Percentiles rank a stretch among this genome's conserved stretches.
Conservation (phyloP, 2,888 invertebrate genomes). For the Candidula unifasciata region DNA sequence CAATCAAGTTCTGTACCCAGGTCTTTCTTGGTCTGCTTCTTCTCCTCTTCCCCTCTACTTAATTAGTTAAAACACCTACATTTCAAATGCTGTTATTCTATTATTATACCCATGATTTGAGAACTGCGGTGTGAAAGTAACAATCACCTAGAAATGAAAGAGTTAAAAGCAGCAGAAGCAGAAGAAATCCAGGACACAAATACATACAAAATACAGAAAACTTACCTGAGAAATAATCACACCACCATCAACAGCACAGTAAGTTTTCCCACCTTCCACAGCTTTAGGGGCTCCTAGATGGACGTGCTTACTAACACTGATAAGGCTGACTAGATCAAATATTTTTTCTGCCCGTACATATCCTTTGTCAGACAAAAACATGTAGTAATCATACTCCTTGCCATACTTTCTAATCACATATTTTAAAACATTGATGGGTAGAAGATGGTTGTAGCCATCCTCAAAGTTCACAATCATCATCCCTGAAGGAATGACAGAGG, state of each 20-base stretch:
- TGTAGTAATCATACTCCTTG: conserved; percentile 94
- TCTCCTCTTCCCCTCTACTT: no score
- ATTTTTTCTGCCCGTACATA: conserved; percentile 90
- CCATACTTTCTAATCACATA: conserved; percentile 92
- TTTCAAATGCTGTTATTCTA: no score
- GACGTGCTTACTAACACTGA: conserved; percentile 90
- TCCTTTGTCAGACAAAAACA: conserved; percentile 89
- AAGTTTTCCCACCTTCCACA: conserved; percentile 65
- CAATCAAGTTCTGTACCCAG: no score
- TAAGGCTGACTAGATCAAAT: conserved; percentile 84
- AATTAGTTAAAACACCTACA: no score
- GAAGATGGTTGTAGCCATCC: conserved; percentile 86
- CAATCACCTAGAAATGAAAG: no score
- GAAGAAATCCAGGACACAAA: background rate
- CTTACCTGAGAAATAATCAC: conserved; percentile 87
- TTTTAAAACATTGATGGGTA: conserved; percentile 92
- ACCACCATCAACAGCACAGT: conserved; percentile 85
- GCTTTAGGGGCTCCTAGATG: conserved; percentile 85
- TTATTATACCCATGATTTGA: no score
- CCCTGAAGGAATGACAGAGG: conserved; percentile 59
- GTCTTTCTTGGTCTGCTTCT: no score
- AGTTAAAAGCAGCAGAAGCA: no score
- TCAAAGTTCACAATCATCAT: conserved; percentile 88
- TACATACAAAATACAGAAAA: background rate
- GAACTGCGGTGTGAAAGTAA: no score